Percentiles rank a stretch among this genome's conserved stretches.
Conservation (phyloP, 2,113 vertebrate genomes). For the Myodes glareolus region DNA sequence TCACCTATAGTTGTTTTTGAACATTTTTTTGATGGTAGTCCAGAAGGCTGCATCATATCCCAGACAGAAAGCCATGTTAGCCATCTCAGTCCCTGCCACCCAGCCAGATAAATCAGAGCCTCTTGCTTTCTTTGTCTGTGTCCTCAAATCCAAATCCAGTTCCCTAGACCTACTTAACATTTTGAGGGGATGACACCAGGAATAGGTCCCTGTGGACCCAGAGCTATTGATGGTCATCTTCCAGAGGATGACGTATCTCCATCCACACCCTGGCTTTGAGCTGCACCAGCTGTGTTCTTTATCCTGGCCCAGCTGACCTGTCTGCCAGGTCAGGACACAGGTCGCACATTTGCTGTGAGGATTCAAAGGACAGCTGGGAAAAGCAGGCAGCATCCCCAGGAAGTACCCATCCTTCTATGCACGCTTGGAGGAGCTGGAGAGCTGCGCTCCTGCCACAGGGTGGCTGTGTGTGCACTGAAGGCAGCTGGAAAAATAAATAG, state of each 20-base stretch:
- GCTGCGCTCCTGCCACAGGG: neutral
- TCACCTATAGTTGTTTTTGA: neutral
- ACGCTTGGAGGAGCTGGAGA: neutral
- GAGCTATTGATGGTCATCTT: neutral
- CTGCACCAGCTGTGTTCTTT: neutral
- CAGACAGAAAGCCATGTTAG: slow-evolving; percentile 70
- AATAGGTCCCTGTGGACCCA: neutral
- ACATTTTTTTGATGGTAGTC: slow-evolving; percentile 69
- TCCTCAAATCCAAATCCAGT: slow-evolving; percentile 47
- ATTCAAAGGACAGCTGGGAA: neutral
- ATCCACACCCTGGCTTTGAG: neutral
- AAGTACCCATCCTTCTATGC: neutral
- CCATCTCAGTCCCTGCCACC: slow-evolving; percentile 44
- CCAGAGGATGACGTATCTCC: neutral
- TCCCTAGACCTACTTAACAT: slow-evolving; percentile 47
- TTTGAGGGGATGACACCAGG: neutral
- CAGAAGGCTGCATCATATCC: slow-evolving; percentile 76
- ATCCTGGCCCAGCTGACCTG: neutral
- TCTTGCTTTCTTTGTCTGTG: slow-evolving; percentile 58
- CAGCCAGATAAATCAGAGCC: slow-evolving; percentile 13
- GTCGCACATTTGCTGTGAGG: slow-evolving; percentile 10
- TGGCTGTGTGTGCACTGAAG: neutral
- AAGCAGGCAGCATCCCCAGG: neutral
- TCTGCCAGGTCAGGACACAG: neutral
- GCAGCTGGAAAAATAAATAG: neutral